Percentiles rank a stretch among this genome's conserved stretches.
Conservation (phyloP, 1,140 invertebrate species). For the Sitophilus oryzae region DNA sequence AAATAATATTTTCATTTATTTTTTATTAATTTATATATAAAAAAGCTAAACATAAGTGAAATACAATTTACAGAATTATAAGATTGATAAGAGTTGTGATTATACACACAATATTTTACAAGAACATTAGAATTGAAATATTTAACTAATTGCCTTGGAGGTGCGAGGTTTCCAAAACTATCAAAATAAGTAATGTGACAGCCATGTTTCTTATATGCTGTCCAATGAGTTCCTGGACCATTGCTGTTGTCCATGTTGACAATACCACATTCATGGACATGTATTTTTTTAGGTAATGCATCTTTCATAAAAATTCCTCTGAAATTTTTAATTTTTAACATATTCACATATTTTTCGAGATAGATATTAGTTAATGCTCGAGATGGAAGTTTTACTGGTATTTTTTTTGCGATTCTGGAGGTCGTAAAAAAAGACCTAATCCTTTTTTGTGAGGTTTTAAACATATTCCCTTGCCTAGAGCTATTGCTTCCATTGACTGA, state of each 20-base stretch:
- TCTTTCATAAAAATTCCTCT: conserved; percentile 35
- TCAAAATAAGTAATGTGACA: too few species aligned
- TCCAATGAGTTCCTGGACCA: too few species aligned
- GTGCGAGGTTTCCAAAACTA: too few species aligned
- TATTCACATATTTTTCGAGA: conserved; percentile 25
- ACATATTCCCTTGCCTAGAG: conserved; percentile 38
- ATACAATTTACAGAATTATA: too few species aligned
- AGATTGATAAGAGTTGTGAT: too few species aligned
- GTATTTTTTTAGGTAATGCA: conserved; percentile 23
- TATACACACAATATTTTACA: conserved; percentile 10
- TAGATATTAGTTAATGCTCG: conserved; percentile 15
- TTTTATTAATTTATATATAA: conserved; percentile 12
- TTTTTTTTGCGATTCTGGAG: too few species aligned
- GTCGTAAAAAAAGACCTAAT: too few species aligned
- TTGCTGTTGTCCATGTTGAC: conserved; percentile 32
- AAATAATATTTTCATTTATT: too few species aligned
- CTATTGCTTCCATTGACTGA: too few species aligned
- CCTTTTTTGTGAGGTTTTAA: conserved; percentile 40
- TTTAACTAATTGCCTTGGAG: conserved; percentile 33
- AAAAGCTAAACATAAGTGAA: conserved; percentile 27
- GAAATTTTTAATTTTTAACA: conserved; percentile 34
- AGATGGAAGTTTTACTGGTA: too few species aligned
- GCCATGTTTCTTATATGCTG: too few species aligned
- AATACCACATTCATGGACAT: conserved; percentile 35
- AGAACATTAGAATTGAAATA: conserved; percentile 22